Conservation (phyloP, 2,113 vertebrate genomes). For the Cyanistes caeruleus region DNA sequence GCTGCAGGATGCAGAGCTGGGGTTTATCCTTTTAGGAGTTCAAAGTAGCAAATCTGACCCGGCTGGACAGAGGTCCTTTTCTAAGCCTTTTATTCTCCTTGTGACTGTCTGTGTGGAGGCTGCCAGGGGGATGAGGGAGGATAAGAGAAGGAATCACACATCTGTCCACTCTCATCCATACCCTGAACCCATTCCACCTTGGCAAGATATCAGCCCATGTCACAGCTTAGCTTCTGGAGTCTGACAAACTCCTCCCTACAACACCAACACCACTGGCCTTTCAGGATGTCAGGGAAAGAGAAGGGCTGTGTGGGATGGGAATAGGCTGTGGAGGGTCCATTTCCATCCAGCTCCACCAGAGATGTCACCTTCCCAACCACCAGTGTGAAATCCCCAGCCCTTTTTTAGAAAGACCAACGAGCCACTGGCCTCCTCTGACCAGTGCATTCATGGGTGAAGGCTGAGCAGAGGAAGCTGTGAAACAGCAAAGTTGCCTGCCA, state of each 20-base stretch:
- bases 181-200: background rate
- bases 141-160: rapidly evolving
- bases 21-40: background rate
- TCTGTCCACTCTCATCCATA: background rate
- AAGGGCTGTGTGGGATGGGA: background rate
- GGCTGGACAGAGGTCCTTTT: background rate
- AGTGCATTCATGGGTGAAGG: rapidly evolving
- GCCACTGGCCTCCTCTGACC: rapidly evolving
- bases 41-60: background rate
- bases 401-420: background rate
- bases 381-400: background rate
- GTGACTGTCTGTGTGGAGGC: background rate
- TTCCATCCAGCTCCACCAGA: background rate
- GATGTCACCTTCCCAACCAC: background rate
- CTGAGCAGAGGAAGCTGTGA: background rate
- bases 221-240: background rate
- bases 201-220: background rate
- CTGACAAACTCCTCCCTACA: background rate
- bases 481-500: background rate
- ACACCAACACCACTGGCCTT: rapidly evolving
- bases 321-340: background rate
- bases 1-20: rapidly evolving
- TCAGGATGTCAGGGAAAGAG: background rate
- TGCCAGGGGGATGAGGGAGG: background rate
- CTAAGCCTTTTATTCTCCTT: background rate